A percentile compares a stretch with the other conserved stretches of the same genome.
These are phyloP conservation scores for Eupithecia insigniata DNA, from an alignment of 2,888 invertebrate genomes.

Conservation along the genomic window DNA sequence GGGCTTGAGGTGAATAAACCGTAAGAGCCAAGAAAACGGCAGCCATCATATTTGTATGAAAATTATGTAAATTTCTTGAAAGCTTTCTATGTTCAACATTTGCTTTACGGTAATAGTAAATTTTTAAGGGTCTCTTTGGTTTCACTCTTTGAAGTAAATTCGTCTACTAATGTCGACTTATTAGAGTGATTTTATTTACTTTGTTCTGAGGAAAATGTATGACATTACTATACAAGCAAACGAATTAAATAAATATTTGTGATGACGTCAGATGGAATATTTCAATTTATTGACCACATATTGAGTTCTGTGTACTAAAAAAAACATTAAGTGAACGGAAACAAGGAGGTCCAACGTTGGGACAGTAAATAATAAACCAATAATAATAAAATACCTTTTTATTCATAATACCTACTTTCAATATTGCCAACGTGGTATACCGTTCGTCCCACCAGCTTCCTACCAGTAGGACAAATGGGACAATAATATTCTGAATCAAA, in stretches of 20 bases:
- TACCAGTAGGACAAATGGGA: too few relatives aligned
- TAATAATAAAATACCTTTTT: too few relatives aligned
- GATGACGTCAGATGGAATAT: background rate
- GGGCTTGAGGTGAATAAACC: conserved; percentile 55
- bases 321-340: too few relatives aligned
- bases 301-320: too few relatives aligned
- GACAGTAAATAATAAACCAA: too few relatives aligned
- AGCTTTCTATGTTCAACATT: conserved; percentile 52
- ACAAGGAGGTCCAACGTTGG: too few relatives aligned
- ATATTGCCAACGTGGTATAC: too few relatives aligned
- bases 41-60: conserved; percentile 57
- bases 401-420: too few relatives aligned
- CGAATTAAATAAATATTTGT: background rate
- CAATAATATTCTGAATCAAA: too few relatives aligned
- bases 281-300: background rate
- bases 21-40: conserved; percentile 56
- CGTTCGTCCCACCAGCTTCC: too few relatives aligned
- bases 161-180: conserved; percentile 24
- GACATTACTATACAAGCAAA: background rate
- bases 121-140: conserved; percentile 39
- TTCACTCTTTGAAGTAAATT: conserved; percentile 30
- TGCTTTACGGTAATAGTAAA: conserved; percentile 40
- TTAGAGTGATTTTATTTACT: conserved; percentile 22
- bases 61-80: conserved; percentile 56
- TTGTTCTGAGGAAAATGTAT: background rate